These are phyloP conservation scores for Charadrius vociferus DNA, from an alignment of 2,113 vertebrate species.

Conservation along the genomic window DNA sequence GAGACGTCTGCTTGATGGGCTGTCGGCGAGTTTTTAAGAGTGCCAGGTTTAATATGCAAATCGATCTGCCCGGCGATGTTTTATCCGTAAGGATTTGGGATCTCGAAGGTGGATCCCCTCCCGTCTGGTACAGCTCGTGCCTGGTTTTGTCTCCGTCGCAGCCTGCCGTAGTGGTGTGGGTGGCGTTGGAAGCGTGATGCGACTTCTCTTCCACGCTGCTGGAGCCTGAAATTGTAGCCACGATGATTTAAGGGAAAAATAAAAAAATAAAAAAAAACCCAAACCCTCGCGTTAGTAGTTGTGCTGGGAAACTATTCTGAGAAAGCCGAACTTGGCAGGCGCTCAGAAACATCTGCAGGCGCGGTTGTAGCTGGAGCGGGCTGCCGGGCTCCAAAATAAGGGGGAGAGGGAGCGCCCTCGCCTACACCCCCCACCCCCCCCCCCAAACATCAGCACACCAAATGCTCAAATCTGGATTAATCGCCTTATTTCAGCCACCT, in stretches of 20 bases:
- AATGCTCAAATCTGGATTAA: neutral
- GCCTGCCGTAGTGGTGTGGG: neutral
- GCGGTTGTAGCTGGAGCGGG: neutral
- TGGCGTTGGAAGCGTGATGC: neutral
- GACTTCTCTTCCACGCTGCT: neutral
- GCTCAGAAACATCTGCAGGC: neutral
- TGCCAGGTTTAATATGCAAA: neutral
- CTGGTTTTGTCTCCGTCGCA: neutral
- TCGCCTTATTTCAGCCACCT: neutral
- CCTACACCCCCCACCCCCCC: too few relatives aligned
- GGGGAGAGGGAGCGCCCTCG: neutral
- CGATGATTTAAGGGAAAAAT: neutral
- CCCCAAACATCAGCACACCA: accelerated
- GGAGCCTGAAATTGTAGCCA: neutral
- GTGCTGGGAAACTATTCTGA: neutral
- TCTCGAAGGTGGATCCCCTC: neutral
- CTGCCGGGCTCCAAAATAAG: neutral
- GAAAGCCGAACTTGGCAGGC: neutral
- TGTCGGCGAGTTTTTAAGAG: neutral
- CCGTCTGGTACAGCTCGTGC: neutral
- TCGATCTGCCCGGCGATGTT: neutral
- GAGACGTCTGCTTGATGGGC: too few relatives aligned
- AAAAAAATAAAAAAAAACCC: neutral
- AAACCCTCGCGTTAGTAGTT: neutral
- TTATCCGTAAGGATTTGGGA: neutral